These are phyloP conservation scores for Leuciscus waleckii DNA, from an alignment of 2,797 vertebrate species.

Conservation along the genomic window DNA sequence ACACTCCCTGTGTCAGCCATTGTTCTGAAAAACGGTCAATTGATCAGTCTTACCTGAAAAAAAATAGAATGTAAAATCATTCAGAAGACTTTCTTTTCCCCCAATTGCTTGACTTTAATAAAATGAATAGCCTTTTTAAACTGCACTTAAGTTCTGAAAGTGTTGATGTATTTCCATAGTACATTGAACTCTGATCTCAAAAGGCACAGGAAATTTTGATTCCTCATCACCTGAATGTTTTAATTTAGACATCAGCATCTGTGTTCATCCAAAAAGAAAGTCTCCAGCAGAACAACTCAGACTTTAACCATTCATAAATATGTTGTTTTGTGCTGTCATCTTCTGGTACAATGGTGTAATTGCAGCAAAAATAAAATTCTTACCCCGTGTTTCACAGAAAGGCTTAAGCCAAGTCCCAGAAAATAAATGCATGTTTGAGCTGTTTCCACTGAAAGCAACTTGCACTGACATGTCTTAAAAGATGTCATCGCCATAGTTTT, in stretches of 20 bases:
- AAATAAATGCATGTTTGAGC: no score
- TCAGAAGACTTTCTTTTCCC: background rate
- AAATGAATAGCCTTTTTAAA: background rate
- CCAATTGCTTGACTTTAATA: background rate
- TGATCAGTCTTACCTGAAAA: background rate
- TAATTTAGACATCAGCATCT: background rate
- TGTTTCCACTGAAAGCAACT: no score
- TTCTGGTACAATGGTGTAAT: conserved; percentile 55
- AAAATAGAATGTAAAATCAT: background rate
- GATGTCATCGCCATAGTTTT: no score
- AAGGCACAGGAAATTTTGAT: background rate
- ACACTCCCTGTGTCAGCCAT: background rate
- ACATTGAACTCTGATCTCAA: background rate
- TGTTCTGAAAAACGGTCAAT: background rate
- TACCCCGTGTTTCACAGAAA: background rate
- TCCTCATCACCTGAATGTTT: background rate
- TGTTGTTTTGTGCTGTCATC: conserved; percentile 63
- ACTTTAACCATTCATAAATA: background rate
- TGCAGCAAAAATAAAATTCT: background rate
- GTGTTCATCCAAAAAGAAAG: background rate
- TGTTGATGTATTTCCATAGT: background rate
- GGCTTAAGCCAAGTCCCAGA: no score
- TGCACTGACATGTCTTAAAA: no score
- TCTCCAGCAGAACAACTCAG: background rate
- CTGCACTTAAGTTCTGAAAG: background rate